Percentiles rank a stretch among this genome's conserved stretches.
phyloP scores from a whole-genome alignment of 2,888 invertebrate genomes.

The Nasonia oneida region DNA sequence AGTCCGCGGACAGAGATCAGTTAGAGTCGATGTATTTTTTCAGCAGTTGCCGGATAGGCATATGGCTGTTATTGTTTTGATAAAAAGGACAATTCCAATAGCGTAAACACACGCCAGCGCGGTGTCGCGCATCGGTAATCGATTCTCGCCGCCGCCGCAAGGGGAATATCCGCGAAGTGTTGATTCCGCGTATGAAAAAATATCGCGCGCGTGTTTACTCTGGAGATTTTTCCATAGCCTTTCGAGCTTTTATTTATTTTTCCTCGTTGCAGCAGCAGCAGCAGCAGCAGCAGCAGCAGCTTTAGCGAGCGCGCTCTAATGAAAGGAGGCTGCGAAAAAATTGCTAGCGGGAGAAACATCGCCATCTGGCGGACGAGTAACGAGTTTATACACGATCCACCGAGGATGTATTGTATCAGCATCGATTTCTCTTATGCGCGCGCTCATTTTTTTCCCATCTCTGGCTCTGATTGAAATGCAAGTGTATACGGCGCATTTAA shows the following conservation, averaged over 20 bases:
- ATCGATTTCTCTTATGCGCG: background rate
- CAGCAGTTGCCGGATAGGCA: background rate
- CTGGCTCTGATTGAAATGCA: constrained; percentile 24
- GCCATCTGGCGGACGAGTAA: no score
- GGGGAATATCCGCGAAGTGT: constrained; percentile 17
- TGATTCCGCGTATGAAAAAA: constrained; percentile 32
- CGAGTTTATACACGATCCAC: no score
- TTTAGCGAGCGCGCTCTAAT: no score
- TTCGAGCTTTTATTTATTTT: background rate
- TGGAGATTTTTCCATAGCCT: background rate
- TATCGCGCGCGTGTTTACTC: background rate
- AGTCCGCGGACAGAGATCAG: background rate
- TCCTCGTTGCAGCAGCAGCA: background rate
- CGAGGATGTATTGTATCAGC: no score
- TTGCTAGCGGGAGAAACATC: no score
- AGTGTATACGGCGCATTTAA: constrained; percentile 35
- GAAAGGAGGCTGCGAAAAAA: no score
- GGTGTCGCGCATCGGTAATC: constrained; percentile 25
- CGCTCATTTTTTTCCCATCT: background rate
- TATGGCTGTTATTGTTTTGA: background rate
- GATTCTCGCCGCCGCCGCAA: background rate
- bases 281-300: no score
- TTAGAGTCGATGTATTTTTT: background rate
- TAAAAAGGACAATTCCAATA: background rate
- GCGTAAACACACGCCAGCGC: background rate